These are phyloP conservation scores for Sycophaga agraensis DNA, from an alignment of 1,140 invertebrate genomes.

Conservation along the genomic window DNA sequence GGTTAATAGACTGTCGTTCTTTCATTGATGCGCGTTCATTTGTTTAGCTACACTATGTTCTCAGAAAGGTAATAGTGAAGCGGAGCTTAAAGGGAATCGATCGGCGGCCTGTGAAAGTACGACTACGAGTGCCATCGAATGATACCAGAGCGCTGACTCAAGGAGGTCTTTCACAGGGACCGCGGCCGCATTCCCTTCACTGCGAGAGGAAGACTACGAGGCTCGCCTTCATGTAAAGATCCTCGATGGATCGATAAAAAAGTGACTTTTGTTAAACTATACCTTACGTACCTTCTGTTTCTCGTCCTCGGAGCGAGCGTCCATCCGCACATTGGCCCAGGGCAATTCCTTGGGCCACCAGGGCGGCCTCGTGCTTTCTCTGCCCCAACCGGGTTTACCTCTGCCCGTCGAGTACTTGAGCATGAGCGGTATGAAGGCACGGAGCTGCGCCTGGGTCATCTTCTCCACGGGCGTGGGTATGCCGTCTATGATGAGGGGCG, in stretches of 20 bases:
- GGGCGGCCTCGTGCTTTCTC: constrained; percentile 89
- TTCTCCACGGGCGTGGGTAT: constrained; percentile 98
- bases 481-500: constrained; percentile 93
- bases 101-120: neutral
- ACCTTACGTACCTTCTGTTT: constrained; percentile 82
- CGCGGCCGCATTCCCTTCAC: too few species aligned
- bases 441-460: constrained; percentile 96
- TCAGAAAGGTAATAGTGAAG: too few species aligned
- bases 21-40: too few species aligned
- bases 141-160: neutral
- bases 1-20: too few species aligned
- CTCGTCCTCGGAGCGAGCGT: constrained; percentile 92
- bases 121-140: neutral
- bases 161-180: neutral
- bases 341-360: constrained; percentile 98
- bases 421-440: constrained; percentile 97
- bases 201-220: neutral
- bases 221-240: constrained; percentile 7
- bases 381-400: constrained; percentile 96
- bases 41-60: too few species aligned
- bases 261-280: constrained; percentile 4
- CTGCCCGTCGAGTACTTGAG: constrained; percentile 95
- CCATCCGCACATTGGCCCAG: constrained; percentile 97
- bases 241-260: neutral
- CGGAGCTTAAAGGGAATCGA: neutral